Evolutionary conservation across 2,888 invertebrate species (phyloP).

Genomic region (Parthenolecanium corni): DNA sequence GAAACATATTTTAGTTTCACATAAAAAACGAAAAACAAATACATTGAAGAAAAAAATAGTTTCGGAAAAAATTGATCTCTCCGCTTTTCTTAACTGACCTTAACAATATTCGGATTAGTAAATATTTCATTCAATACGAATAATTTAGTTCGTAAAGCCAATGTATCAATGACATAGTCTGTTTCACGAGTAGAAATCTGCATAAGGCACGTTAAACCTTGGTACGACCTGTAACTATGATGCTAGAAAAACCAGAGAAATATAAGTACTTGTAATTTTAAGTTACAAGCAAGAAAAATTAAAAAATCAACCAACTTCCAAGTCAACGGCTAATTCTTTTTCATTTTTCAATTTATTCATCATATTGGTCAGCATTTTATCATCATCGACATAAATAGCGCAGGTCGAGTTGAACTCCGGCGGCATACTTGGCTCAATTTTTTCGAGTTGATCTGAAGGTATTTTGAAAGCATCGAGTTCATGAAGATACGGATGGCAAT

Average conservation of each 20-base stretch:
- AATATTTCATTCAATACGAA: conserved; percentile 76
- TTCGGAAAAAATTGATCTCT: background rate
- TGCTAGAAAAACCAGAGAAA: conserved; percentile 45
- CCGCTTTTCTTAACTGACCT: conserved; percentile 46
- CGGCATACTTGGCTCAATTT: conserved; percentile 41
- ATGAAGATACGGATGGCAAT: conserved; percentile 76
- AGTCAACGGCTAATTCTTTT: conserved; percentile 75
- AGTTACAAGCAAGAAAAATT: too few species aligned
- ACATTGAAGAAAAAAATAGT: background rate
- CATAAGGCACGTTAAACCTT: conserved; percentile 89
- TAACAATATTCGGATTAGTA: conserved; percentile 76
- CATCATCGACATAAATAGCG: conserved; percentile 55
- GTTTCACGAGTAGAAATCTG: conserved; percentile 73
- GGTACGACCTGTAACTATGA: conserved; percentile 81
- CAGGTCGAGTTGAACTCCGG: conserved; percentile 51
- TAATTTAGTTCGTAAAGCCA: conserved; percentile 70
- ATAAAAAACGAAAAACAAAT: background rate
- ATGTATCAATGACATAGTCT: conserved; percentile 84
- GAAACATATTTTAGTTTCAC: conserved; percentile 30
- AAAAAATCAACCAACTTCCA: conserved; percentile 44
- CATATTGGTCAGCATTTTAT: conserved; percentile 51
- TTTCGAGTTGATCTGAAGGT: conserved; percentile 43
- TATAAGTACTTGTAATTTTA: background rate
- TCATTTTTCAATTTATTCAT: conserved; percentile 53
- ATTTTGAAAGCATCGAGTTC: conserved; percentile 67